Conservation (phyloP, 2,888 invertebrate species). For the Baccha elongata region DNA sequence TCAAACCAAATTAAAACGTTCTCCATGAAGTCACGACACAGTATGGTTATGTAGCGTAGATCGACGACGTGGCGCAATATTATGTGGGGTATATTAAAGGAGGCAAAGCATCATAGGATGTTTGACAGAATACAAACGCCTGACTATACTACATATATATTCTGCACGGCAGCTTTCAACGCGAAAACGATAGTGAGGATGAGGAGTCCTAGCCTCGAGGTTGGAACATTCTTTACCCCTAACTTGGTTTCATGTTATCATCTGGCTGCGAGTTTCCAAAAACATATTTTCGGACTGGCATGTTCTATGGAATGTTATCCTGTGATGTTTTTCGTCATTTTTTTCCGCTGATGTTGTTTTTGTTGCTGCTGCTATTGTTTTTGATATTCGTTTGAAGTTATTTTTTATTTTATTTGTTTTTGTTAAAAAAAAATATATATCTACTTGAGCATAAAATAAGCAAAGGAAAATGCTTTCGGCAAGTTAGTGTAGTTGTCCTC, state of each 20-base stretch:
- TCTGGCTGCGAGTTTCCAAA: slow-evolving; percentile 57
- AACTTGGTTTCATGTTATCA: slow-evolving; percentile 63
- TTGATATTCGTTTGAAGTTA: slow-evolving; percentile 27
- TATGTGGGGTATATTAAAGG: neutral
- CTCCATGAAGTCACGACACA: neutral
- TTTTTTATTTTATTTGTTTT: slow-evolving; percentile 4
- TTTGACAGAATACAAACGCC: neutral
- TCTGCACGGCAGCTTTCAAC: no score
- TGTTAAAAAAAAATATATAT: neutral
- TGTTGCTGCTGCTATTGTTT: slow-evolving; percentile 21
- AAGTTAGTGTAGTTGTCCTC: slow-evolving; percentile 20
- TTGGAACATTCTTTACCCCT: slow-evolving; percentile 56
- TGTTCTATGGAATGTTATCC: slow-evolving; percentile 55
- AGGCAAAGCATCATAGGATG: slow-evolving; percentile 1
- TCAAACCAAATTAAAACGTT: slow-evolving; percentile 13
- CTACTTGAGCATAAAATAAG: slow-evolving; percentile 2
- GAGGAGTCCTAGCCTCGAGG: slow-evolving; percentile 26
- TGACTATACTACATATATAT: neutral
- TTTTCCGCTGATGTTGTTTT: slow-evolving; percentile 14
- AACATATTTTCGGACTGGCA: slow-evolving; percentile 68
- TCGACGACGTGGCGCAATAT: slow-evolving; percentile 1
- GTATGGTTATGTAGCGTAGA: neutral
- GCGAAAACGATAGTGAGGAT: neutral
- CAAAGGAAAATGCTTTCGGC: slow-evolving; percentile 1
- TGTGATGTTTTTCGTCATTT: slow-evolving; percentile 39